Conservation (phyloP, 2,888 invertebrate species). For the Ornithoptera alexandrae region DNA sequence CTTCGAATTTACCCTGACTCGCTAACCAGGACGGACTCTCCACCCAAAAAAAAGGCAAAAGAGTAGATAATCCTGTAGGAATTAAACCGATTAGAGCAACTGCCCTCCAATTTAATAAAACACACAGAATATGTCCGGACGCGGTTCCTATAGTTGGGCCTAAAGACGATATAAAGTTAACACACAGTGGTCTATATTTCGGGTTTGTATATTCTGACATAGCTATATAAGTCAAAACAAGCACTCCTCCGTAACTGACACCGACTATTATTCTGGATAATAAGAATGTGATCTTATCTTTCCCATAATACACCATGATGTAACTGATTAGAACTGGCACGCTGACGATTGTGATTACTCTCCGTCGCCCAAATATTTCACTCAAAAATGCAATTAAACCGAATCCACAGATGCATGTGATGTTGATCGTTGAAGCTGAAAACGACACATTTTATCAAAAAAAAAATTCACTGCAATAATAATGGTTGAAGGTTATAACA, state of each 20-base stretch:
- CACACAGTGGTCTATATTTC: conserved; percentile 34
- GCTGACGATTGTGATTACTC: conserved; percentile 31
- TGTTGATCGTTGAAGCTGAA: conserved; percentile 36
- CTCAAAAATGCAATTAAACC: conserved; percentile 31
- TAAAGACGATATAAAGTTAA: conserved; percentile 33
- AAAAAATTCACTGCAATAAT: background rate
- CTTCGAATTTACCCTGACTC: conserved; percentile 38
- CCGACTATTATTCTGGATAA: conserved; percentile 38
- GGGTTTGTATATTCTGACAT: conserved; percentile 39
- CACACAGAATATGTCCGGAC: conserved; percentile 35
- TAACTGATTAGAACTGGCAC: conserved; percentile 34
- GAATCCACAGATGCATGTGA: conserved; percentile 32
- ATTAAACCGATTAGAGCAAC: conserved; percentile 37
- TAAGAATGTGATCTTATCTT: conserved; percentile 33
- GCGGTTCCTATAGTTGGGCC: conserved; percentile 34
- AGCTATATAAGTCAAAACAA: conserved; percentile 32
- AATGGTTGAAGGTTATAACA: too few species aligned
- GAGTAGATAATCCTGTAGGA: conserved; percentile 33
- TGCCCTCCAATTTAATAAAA: conserved; percentile 38
- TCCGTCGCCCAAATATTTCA: conserved; percentile 35
- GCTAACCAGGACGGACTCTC: conserved; percentile 44
- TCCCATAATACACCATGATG: conserved; percentile 36
- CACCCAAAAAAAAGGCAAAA: conserved; percentile 38
- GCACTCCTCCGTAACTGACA: conserved; percentile 37
- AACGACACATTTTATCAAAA: conserved; percentile 9